Evolutionary conservation across 1,140 invertebrate genomes (phyloP), one percentile per base, ranked within the genome.

Genomic region (Fopius arisanus): DNA sequence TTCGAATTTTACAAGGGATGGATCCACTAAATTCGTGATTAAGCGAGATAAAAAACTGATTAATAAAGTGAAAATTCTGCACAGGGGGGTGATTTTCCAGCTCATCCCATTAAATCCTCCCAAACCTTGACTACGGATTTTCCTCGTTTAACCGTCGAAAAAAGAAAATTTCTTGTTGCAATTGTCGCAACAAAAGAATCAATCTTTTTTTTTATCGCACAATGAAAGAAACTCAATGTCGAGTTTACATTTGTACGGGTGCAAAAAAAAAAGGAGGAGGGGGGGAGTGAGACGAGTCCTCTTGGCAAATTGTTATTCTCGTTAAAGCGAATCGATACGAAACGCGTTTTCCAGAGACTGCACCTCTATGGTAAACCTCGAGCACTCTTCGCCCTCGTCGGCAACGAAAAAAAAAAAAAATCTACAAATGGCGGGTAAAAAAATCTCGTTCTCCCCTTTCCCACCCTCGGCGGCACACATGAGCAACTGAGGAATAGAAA

Each of bases 281-380:
- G 54, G 9, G 54, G 23, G 43, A 9, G 43, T 3, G 43, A 28
- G 54, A 59, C 19, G 23, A 59, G 19, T 59, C 54, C 54, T 59
- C 54, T 59, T 59, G 54, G 54, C 54, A 59, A 59, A 59, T 59
- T 59, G 54, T 59, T 59, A 59, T 59, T 59, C 54, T 59, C 54
- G 54, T 59, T 59, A 59, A 59, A 59, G 54, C 54, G 54, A 59
- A 59, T 59, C 54, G 54, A 59, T 59, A 59, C 23, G 54, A 59
- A 59, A 59, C 54, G 54, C 54, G 54, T 59, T 59, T 59, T 59
- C 54, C 54, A 59, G 54, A 59, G 54, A 23, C 54, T 59, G 54
- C 54, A 59, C 54, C 54, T 59, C 54, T 59, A 59, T 59, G 54
- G 54, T 59, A 59, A 59, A 59, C 54, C 54, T 59, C 54, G 54